A percentile compares a stretch with the other conserved stretches of the same genome.
Evolutionary conservation across 2,113 vertebrate genomes (phyloP).

Genomic region (Malurus cyaneus): DNA sequence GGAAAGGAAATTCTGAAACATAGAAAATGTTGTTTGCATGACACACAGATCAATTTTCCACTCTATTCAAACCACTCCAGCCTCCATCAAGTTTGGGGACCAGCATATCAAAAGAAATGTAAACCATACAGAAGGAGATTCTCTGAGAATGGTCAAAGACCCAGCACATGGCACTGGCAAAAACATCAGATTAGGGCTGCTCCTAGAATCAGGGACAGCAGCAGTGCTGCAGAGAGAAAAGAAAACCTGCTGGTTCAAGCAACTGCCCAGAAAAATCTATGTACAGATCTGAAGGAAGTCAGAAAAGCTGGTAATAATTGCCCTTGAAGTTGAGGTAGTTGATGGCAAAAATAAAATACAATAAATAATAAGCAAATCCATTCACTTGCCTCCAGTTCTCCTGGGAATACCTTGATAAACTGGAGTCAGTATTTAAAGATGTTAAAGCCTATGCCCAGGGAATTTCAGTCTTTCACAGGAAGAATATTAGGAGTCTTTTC

Average conservation of each 20-base stretch:
- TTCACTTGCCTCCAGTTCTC: neutral
- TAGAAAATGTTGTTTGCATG: neutral
- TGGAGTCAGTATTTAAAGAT: neutral
- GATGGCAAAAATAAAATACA: neutral
- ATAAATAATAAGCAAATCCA: neutral
- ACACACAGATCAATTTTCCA: neutral
- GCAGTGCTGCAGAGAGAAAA: neutral
- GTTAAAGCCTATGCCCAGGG: neutral
- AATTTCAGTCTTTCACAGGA: neutral
- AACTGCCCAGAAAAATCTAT: neutral
- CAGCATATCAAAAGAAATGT: neutral
- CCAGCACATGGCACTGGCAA: neutral
- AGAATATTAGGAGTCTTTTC: neutral
- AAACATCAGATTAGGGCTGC: neutral
- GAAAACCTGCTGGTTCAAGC: neutral
- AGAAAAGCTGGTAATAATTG: neutral
- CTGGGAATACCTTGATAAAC: neutral
- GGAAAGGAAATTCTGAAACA: neutral
- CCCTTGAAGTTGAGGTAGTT: neutral
- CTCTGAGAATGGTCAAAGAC: neutral
- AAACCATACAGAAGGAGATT: neutral
- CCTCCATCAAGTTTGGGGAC: neutral
- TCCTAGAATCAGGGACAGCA: neutral
- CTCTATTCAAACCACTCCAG: neutral
- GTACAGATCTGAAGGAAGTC: neutral